phyloP scores from a whole-genome alignment of 92 coral and sea anemone species.

The Palythoa grandiflora region DNA sequence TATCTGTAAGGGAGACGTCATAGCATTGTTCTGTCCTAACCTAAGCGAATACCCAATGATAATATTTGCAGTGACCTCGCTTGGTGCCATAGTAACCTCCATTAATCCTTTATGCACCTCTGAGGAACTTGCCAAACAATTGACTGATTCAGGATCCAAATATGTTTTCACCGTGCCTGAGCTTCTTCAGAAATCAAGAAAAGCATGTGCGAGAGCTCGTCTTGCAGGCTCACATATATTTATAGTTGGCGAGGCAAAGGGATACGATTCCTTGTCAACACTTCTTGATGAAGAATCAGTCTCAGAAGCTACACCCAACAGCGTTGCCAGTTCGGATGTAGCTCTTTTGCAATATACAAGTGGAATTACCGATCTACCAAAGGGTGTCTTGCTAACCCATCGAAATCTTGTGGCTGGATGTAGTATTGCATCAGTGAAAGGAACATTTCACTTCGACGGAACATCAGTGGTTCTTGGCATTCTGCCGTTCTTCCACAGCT shows the following conservation, averaged over 20 bases:
- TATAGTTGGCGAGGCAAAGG: constrained; percentile 81
- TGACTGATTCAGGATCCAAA: constrained; percentile 70
- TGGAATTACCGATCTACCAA: constrained; percentile 88
- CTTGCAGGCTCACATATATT: constrained; percentile 48
- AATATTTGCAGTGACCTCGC: constrained; percentile 67
- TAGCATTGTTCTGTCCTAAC: constrained; percentile 79
- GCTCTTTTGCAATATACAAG: constrained; percentile 79
- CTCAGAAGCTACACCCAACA: constrained; percentile 52
- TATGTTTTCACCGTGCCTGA: constrained; percentile 79
- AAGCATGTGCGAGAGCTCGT: constrained; percentile 64
- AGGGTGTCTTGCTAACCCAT: constrained; percentile 89
- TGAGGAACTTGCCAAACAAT: constrained; percentile 70
- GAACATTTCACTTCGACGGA: constrained; percentile 23
- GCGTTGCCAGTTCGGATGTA: constrained; percentile 65
- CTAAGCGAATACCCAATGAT: constrained; percentile 83
- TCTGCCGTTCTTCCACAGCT: constrained; percentile 72
- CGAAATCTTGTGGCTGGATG: constrained; percentile 67
- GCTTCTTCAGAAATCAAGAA: constrained; percentile 65
- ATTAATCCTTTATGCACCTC: constrained; percentile 71
- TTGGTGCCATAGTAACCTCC: constrained; percentile 80
- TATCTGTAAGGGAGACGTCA: constrained; percentile 67
- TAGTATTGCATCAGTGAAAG: background rate
- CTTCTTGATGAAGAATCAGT: constrained; percentile 73
- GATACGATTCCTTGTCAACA: constrained; percentile 67
- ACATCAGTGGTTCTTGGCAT: constrained; percentile 58